These are phyloP conservation scores for Gallinago nigripennis DNA, from an alignment of 2,797 vertebrate genomes.

Conservation along the genomic window DNA sequence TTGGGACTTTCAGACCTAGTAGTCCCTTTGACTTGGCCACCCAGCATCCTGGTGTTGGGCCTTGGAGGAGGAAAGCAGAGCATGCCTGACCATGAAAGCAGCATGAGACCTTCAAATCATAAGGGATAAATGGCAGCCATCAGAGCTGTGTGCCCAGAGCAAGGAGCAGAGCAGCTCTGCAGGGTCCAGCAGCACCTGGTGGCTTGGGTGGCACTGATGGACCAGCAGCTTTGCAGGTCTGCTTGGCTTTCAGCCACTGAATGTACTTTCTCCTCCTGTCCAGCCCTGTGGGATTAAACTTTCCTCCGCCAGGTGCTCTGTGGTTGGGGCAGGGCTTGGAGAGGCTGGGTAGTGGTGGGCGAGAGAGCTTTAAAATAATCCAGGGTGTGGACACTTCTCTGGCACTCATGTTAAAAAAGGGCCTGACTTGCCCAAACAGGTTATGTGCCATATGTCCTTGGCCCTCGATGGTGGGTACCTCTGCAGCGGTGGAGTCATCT, in stretches of 20 bases:
- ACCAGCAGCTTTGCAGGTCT: not conserved
- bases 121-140: not conserved
- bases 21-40: not conserved
- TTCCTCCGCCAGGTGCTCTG: conserved; percentile 38
- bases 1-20: not conserved
- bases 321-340: not conserved
- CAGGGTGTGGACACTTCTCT: not conserved
- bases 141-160: not conserved
- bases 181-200: not conserved
- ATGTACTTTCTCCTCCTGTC: conserved; percentile 9
- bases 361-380: conserved; percentile 38
- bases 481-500: not conserved
- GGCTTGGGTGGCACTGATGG: not conserved
- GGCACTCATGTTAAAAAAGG: not conserved
- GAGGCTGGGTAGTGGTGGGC: not conserved
- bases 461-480: not conserved
- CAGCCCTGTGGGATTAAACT: conserved; percentile 3
- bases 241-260: not conserved
- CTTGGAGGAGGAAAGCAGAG: not conserved
- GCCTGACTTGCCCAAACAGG: conserved; percentile 27
- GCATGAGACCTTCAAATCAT: not conserved
- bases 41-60: accelerated
- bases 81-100: not conserved
- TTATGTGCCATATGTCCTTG: not conserved
- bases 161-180: not conserved